Evolutionary conservation across 1,140 invertebrate genomes (phyloP).

Genomic region (Ips nitidus): DNA sequence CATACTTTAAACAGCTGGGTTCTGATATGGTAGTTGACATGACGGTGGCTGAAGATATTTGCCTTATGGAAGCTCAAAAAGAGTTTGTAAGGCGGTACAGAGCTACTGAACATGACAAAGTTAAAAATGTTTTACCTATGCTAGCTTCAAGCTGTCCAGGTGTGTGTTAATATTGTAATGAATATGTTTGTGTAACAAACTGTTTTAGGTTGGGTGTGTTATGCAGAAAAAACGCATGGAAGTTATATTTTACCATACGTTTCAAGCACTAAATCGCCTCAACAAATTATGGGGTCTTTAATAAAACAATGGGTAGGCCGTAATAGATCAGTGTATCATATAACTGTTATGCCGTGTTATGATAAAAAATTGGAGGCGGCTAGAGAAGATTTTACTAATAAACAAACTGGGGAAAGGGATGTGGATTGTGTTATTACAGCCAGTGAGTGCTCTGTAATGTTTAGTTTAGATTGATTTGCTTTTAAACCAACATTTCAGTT

Average conservation of each 20-base stretch:
- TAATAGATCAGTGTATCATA: conserved; percentile 78
- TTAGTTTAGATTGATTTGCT: conserved; percentile 12
- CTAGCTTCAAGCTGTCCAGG: conserved; percentile 90
- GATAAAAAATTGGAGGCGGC: conserved; percentile 99
- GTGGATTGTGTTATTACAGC: conserved; percentile 99
- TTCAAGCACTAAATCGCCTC: conserved; percentile 87
- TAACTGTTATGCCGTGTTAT: conserved; percentile 97
- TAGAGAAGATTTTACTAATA: conserved; percentile 84
- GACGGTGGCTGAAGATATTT: conserved; percentile 84
- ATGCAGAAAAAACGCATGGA: conserved; percentile 98
- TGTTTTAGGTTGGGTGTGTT: conserved; percentile 90
- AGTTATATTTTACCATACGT: conserved; percentile 90
- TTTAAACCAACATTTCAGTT: conserved; percentile 55
- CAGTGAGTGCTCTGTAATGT: conserved; percentile 67
- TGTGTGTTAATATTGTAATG: conserved; percentile 44
- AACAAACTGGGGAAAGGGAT: conserved; percentile 72
- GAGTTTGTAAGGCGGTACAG: conserved; percentile 85
- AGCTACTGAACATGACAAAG: conserved; percentile 60
- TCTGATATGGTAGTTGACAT: conserved; percentile 88
- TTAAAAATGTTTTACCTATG: conserved; percentile 83
- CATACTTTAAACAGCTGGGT: conserved; percentile 75
- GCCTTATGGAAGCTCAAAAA: conserved; percentile 79
- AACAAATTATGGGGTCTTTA: conserved; percentile 94
- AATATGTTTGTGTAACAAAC: conserved; percentile 2
- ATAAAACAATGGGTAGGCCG: conserved; percentile 78